Conservation (phyloP, 2,113 vertebrate species). For the Myrmecobius fasciatus region DNA sequence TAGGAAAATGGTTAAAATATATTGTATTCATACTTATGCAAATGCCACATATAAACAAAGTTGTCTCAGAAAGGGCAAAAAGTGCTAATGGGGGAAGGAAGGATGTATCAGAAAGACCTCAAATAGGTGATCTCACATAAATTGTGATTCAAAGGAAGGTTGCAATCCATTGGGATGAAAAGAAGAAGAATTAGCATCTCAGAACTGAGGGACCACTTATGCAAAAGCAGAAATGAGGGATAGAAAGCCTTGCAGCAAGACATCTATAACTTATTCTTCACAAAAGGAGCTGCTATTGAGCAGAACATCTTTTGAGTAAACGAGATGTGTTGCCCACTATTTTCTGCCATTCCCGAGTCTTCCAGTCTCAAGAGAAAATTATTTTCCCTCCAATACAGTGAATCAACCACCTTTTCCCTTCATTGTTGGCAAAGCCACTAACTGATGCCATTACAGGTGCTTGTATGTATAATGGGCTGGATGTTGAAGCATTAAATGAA, state of each 20-base stretch:
- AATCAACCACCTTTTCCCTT: neutral
- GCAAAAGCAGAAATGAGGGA: neutral
- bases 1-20: neutral
- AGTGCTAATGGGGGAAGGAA: neutral
- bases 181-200: neutral
- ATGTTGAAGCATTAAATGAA: neutral
- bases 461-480: rapidly evolving
- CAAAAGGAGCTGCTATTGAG: neutral
- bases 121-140: neutral
- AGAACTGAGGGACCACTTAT: neutral
- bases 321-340: neutral
- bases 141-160: neutral
- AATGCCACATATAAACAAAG: neutral
- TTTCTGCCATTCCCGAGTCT: neutral
- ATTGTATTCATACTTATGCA: neutral
- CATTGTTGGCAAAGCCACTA: neutral
- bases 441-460: neutral
- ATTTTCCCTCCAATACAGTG: neutral
- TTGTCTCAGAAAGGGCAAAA: neutral
- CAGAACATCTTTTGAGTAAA: neutral
- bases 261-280: neutral
- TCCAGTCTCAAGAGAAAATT: neutral
- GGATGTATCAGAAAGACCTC: neutral
- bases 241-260: neutral
- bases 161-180: neutral